Conservation (phyloP, 2,797 vertebrate genomes). For the Melanotaenia maccullochi region DNA sequence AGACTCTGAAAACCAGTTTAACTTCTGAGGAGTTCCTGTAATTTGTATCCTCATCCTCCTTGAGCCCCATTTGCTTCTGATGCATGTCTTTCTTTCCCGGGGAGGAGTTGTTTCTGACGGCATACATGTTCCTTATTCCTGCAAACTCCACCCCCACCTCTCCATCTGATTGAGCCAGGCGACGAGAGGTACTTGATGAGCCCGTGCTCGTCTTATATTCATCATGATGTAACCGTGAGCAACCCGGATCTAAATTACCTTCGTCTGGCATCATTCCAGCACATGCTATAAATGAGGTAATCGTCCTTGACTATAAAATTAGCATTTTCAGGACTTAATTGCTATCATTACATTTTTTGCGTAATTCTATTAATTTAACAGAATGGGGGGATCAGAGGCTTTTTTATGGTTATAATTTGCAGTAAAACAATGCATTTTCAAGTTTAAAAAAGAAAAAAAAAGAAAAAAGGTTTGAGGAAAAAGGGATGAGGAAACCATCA, state of each 20-base stretch:
- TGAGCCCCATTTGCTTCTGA: constrained; percentile 46
- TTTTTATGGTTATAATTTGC: constrained; percentile 99
- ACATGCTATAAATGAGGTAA: constrained; percentile 99
- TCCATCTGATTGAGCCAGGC: constrained; percentile 74
- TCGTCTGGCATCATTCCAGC: constrained; percentile 98
- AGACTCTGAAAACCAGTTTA: constrained; percentile 36
- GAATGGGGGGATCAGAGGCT: constrained; percentile 94
- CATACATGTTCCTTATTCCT: constrained; percentile 32
- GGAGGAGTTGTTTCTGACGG: constrained; percentile 59
- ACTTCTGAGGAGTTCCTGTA: constrained; percentile 23
- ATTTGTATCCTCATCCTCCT: constrained; percentile 6
- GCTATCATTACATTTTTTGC: constrained; percentile 99
- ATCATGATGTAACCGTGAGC: constrained; percentile 99
- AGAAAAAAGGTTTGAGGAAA: constrained; percentile 78
- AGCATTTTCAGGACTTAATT: constrained; percentile 99
- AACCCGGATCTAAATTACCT: constrained; percentile 98
- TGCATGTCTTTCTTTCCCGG: constrained; percentile 36
- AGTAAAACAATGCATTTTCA: constrained; percentile 95
- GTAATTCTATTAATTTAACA: constrained; percentile 99
- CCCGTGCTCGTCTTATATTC: constrained; percentile 90
- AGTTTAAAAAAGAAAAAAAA: constrained; percentile 60
- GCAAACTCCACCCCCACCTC: constrained; percentile 53
- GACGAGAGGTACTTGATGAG: constrained; percentile 84
- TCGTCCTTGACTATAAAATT: constrained; percentile 99
- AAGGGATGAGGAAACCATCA: constrained; percentile 70